These are phyloP conservation scores for Bufotes viridis DNA, from an alignment of 2,797 vertebrate genomes.

Conservation along the genomic window DNA sequence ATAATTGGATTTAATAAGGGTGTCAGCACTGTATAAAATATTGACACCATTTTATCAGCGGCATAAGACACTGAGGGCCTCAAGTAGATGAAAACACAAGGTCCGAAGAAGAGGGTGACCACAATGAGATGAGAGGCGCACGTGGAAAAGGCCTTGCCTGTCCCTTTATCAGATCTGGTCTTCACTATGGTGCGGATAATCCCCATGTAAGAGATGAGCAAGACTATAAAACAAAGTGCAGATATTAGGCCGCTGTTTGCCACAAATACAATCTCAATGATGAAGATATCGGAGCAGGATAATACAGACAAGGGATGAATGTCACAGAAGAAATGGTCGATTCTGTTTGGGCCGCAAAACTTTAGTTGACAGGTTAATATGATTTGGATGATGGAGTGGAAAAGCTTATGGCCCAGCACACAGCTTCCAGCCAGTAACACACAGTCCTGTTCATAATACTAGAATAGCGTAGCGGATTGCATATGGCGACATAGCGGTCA, in stretches of 20 bases:
- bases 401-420: slow-evolving; percentile 67
- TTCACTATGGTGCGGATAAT: slow-evolving; percentile 66
- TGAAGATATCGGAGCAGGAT: slow-evolving; percentile 68
- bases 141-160: slow-evolving; percentile 67
- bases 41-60: slow-evolving; percentile 67
- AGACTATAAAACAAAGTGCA: slow-evolving; percentile 64
- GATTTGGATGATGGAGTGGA: slow-evolving; percentile 70
- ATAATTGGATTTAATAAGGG: slow-evolving; percentile 71
- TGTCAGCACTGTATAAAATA: slow-evolving; percentile 70
- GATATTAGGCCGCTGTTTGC: slow-evolving; percentile 64
- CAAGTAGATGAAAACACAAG: slow-evolving; percentile 70
- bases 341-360: slow-evolving; percentile 69
- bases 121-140: slow-evolving; percentile 69
- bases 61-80: slow-evolving; percentile 64
- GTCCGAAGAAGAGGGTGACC: slow-evolving; percentile 70
- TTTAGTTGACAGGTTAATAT: slow-evolving; percentile 66
- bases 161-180: slow-evolving; percentile 47
- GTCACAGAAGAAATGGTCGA: slow-evolving; percentile 73
- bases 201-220: slow-evolving; percentile 52
- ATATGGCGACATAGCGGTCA: slow-evolving; percentile 70
- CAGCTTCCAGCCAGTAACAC: slow-evolving; percentile 64
- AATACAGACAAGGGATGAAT: slow-evolving; percentile 69
- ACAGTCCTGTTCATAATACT: slow-evolving; percentile 63
- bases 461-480: slow-evolving; percentile 66
- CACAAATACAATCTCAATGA: slow-evolving; percentile 69